These are phyloP conservation scores for Pasiphila rectangulata DNA, from an alignment of 2,888 invertebrate genomes.

Conservation along the genomic window DNA sequence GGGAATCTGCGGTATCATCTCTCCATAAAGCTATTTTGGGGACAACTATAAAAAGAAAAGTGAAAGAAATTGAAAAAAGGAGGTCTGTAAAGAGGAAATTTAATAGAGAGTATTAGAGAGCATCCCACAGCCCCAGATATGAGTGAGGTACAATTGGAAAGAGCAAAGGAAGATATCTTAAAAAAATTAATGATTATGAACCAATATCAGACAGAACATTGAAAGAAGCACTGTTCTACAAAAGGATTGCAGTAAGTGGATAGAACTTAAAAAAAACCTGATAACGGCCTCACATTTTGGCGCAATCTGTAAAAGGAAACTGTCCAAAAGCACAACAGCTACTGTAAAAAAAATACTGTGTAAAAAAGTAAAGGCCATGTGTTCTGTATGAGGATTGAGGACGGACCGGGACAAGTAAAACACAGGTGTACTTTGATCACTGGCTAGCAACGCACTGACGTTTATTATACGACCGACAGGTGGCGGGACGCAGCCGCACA, in stretches of 20 bases:
- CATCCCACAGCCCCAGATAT: constrained; percentile 29
- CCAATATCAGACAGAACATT: neutral
- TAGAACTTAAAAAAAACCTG: constrained; percentile 8
- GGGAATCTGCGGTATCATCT: too few species aligned
- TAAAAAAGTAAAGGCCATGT: constrained; percentile 1
- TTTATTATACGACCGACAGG: too few species aligned
- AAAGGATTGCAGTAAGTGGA: constrained; percentile 15
- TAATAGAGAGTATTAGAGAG: constrained; percentile 13
- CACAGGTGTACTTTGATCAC: too few species aligned
- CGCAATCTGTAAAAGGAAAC: constrained; percentile 1
- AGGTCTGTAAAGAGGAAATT: constrained; percentile 24
- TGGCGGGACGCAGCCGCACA: too few species aligned
- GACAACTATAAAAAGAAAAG: neutral
- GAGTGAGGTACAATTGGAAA: constrained; percentile 13
- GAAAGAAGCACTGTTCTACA: constrained; percentile 11
- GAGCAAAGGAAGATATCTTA: constrained; percentile 23
- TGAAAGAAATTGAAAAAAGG: constrained; percentile 22
- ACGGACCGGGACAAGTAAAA: too few species aligned
- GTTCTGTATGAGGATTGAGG: too few species aligned
- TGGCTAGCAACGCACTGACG: too few species aligned
- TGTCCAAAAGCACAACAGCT: neutral
- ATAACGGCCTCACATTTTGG: constrained; percentile 16
- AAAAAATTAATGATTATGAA: constrained; percentile 25
- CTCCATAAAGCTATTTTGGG: constrained; percentile 23
- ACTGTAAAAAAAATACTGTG: constrained; percentile 8